These are phyloP conservation scores for Boulengerochromis microlepis DNA, from an alignment of 2,113 vertebrate genomes.

Conservation along the genomic window DNA sequence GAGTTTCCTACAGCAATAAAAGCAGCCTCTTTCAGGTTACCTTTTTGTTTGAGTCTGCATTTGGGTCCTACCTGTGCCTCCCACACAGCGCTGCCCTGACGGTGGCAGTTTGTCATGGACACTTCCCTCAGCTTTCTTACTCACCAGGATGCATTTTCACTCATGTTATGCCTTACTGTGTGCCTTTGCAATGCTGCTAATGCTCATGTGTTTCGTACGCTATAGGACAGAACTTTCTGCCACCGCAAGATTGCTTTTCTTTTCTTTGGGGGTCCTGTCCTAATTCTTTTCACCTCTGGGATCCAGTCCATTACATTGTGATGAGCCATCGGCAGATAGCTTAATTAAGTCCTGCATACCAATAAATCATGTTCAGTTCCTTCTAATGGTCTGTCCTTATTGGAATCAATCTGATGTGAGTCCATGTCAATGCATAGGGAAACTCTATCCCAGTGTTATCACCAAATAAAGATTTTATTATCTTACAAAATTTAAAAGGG, in stretches of 20 bases:
- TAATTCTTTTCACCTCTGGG: background rate
- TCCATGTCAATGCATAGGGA: background rate
- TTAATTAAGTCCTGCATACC: background rate
- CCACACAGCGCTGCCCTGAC: background rate
- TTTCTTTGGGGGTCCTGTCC: background rate
- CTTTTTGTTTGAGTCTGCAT: background rate
- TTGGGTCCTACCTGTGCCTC: background rate
- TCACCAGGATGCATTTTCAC: background rate
- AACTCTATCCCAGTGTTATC: background rate
- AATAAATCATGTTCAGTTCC: background rate
- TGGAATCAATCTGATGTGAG: background rate
- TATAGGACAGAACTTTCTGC: background rate
- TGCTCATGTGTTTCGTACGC: background rate
- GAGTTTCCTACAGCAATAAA: background rate
- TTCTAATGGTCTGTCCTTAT: background rate
- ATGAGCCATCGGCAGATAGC: background rate
- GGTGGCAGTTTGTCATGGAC: background rate
- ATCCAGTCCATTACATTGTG: background rate
- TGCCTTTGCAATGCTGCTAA: background rate
- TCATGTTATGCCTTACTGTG: background rate
- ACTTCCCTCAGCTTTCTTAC: background rate
- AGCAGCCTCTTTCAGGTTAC: background rate
- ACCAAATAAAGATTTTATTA: background rate
- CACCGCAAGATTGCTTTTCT: rapidly evolving
- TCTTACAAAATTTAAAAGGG: background rate